Percentiles rank a stretch among this genome's conserved stretches.
These are phyloP conservation scores for Pipra filicauda DNA, from an alignment of 2,113 vertebrate species.

Conservation along the genomic window DNA sequence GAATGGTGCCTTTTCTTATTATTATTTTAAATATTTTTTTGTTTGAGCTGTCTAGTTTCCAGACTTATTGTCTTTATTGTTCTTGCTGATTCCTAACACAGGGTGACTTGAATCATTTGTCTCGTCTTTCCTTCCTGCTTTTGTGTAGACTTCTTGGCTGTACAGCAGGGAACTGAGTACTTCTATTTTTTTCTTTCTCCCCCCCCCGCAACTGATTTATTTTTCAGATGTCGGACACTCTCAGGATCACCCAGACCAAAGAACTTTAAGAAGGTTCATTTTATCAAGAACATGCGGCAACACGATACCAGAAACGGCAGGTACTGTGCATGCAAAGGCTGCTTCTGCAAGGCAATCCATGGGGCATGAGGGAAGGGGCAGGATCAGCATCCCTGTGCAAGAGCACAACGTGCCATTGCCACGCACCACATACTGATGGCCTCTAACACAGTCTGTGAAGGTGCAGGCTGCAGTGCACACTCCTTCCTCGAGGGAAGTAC, in stretches of 20 bases:
- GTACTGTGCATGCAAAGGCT: constrained; percentile 69
- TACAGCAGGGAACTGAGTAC: constrained; percentile 15
- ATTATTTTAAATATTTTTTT: constrained; percentile 12
- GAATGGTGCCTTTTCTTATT: background rate
- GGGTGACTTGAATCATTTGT: constrained; percentile 58
- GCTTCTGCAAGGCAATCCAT: background rate
- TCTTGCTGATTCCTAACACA: constrained; percentile 24
- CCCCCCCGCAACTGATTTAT: constrained; percentile 14
- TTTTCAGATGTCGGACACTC: constrained; percentile 93
- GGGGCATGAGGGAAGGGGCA: background rate
- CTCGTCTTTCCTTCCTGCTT: constrained; percentile 76
- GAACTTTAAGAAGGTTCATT: constrained; percentile 99
- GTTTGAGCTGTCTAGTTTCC: constrained; percentile 12
- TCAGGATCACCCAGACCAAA: constrained; percentile 99
- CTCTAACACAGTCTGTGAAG: background rate
- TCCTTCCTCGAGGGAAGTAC: rapidly evolving
- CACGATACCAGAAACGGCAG: constrained; percentile 95
- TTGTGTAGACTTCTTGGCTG: constrained; percentile 65
- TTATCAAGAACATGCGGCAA: constrained; percentile 97
- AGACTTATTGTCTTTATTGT: constrained; percentile 49
- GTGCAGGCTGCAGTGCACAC: background rate
- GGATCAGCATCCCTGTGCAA: background rate
- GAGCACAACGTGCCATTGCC: background rate
- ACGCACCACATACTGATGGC: background rate
- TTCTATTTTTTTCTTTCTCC: background rate